Percentiles rank a stretch among this genome's conserved stretches.
Evolutionary conservation across 2,797 vertebrate genomes (phyloP).

Genomic region (Halcyon badia): DNA sequence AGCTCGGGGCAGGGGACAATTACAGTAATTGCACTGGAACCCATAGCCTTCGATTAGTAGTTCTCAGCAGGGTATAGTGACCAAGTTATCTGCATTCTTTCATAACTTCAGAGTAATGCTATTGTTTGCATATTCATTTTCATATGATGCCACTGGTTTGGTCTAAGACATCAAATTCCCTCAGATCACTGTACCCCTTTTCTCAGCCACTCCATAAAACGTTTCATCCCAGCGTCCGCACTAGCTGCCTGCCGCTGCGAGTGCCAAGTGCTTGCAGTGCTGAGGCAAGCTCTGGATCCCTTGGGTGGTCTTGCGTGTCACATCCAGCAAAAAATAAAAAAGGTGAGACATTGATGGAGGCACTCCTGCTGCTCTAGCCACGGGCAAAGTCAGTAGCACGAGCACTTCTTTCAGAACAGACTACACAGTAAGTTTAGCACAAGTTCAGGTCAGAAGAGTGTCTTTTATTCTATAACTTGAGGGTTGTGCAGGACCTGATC

Average conservation of each 20-base stretch:
- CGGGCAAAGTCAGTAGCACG: neutral
- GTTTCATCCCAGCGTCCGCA: accelerated
- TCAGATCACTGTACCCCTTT: neutral
- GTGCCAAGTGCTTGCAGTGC: neutral
- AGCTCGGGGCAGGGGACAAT: neutral
- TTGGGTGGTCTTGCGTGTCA: neutral
- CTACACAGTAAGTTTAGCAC: neutral
- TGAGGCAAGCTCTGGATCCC: neutral
- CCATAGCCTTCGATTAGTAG: neutral
- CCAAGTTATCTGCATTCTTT: neutral
- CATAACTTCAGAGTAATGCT: neutral
- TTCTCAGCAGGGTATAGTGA: neutral
- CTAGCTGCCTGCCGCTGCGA: neutral
- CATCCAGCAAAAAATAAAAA: neutral
- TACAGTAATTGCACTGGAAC: neutral
- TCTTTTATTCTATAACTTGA: neutral
- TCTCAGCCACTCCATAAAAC: neutral
- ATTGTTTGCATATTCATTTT: neutral
- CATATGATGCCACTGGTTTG: neutral
- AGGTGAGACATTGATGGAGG: neutral
- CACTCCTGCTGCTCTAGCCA: neutral
- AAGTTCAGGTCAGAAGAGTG: neutral
- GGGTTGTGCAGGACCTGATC: neutral
- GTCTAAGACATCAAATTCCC: neutral
- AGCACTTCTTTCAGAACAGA: neutral